phyloP scores from a whole-genome alignment of 2,888 invertebrate species.

The Thalpophila matura region DNA sequence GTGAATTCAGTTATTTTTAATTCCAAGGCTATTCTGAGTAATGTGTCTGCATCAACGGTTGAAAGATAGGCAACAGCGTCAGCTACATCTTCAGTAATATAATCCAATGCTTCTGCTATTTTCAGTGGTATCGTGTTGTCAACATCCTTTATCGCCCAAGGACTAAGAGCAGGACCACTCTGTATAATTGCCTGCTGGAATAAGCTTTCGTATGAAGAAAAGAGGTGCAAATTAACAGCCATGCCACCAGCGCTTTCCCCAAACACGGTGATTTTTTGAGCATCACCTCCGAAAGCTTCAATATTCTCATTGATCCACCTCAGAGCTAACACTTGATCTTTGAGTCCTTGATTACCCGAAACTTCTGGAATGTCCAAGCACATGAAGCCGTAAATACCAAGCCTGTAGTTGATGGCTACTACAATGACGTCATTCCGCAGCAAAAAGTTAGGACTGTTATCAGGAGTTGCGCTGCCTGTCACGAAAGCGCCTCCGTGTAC shows the following conservation, averaged over 20 bases:
- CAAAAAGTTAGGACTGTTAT: conserved; percentile 1
- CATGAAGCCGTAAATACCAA: conserved; percentile 67
- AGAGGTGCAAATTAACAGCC: conserved; percentile 49
- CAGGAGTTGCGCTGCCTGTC: background rate
- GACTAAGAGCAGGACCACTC: conserved; percentile 41
- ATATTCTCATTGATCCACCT: conserved; percentile 73
- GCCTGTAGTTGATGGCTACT: conserved; percentile 43
- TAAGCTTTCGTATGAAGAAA: conserved; percentile 32
- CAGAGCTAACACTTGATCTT: conserved; percentile 68
- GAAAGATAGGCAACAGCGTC: conserved; percentile 39
- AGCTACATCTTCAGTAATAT: conserved; percentile 18
- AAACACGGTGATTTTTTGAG: conserved; percentile 58
- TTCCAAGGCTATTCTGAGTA: conserved; percentile 18
- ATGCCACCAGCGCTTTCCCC: conserved; percentile 68
- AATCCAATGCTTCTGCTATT: conserved; percentile 37
- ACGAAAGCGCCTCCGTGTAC: conserved; percentile 44
- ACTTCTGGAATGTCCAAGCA: conserved; percentile 60
- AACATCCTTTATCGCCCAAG: conserved; percentile 16
- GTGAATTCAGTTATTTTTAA: background rate
- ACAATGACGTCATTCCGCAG: conserved; percentile 40
- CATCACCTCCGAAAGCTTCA: conserved; percentile 66
- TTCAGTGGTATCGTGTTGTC: conserved; percentile 21
- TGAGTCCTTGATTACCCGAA: conserved; percentile 73
- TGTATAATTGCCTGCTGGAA: conserved; percentile 48
- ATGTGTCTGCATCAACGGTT: conserved; percentile 12